Conservation (phyloP, 2,888 invertebrate genomes). For the Cephonodes hylas region DNA sequence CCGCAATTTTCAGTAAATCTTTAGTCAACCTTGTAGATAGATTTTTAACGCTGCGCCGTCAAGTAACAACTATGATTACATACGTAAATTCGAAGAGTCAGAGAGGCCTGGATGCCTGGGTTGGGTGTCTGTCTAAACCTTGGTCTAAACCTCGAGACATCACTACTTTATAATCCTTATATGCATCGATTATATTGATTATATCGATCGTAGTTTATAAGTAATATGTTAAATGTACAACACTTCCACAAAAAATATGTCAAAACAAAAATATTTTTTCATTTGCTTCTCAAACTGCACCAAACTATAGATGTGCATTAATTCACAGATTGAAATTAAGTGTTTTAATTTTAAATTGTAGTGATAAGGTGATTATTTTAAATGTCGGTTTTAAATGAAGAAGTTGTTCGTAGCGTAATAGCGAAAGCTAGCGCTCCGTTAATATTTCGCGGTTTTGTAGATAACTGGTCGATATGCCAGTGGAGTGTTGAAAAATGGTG, state of each 20-base stretch:
- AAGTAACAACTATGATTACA: too few species aligned
- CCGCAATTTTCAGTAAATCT: too few species aligned
- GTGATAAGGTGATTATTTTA: slow-evolving; percentile 11
- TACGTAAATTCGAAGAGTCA: too few species aligned
- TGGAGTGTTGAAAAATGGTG: slow-evolving; percentile 84
- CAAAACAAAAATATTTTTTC: not conserved
- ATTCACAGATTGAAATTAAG: not conserved
- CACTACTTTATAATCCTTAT: too few species aligned
- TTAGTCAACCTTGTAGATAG: too few species aligned
- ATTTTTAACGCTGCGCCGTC: too few species aligned
- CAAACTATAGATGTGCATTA: not conserved
- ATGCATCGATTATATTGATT: too few species aligned
- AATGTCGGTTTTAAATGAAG: slow-evolving; percentile 55
- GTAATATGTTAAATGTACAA: not conserved
- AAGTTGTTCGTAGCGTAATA: slow-evolving; percentile 46
- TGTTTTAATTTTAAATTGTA: not conserved
- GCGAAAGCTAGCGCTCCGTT: slow-evolving; percentile 67
- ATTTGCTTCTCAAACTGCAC: not conserved
- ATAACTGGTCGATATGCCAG: slow-evolving; percentile 79
- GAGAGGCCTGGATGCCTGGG: too few species aligned
- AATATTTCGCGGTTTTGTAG: slow-evolving; percentile 75
- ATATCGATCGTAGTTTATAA: too few species aligned
- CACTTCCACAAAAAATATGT: not conserved
- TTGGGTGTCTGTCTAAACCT: too few species aligned
- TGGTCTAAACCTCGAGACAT: too few species aligned